Evolutionary conservation across 1,140 invertebrate species (phyloP), one percentile per base, ranked within the genome.

Genomic region (Lasioglossum albipes): DNA sequence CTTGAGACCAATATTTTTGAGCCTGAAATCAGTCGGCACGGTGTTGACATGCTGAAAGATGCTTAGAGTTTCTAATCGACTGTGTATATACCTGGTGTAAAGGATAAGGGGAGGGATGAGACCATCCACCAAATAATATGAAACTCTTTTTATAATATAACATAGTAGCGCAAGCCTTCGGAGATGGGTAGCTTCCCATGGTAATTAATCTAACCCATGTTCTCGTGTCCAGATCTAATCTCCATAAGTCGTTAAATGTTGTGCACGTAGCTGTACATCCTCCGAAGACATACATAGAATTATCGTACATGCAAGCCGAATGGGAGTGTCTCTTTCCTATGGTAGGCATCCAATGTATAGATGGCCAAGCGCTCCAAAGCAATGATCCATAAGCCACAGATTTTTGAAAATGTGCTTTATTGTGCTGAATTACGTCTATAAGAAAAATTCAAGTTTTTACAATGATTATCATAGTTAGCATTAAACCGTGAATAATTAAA

Each of bases 161-260:
- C 95, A 99, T 96, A 31, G 97, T 96, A 57, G 98, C 97, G 92
- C 97, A 98, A 72, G 98, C 98, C 94, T 99, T 99, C 7, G 99
- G 98, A 9, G 97, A 97, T 45, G 99, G 99, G 94, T 99, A 99
- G 57, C 95, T 97, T 41, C 98, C 98, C 92, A 96, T 96, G 1
- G 97, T 96, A 16, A 97, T 91, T 0, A 97, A 96, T 87, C 97
- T 94, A 9, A 96, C 94, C 98, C 98, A 99, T 85, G 95, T 94
- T 89, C 97, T 94, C 65, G 95, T 96, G 10, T 96, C 96, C 64
- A 99, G 94, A 94, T 99, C 97, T 91, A 99, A 96, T 84, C 95
- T 95, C 98, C 98, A 99, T 12, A 99, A 94, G 94, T 99, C 98
- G 94, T 99, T 99, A 89, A 99, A 99, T 13, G 98, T 98, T 27